Conservation (phyloP, 2,888 invertebrate genomes). For the Branchellion lobata region DNA sequence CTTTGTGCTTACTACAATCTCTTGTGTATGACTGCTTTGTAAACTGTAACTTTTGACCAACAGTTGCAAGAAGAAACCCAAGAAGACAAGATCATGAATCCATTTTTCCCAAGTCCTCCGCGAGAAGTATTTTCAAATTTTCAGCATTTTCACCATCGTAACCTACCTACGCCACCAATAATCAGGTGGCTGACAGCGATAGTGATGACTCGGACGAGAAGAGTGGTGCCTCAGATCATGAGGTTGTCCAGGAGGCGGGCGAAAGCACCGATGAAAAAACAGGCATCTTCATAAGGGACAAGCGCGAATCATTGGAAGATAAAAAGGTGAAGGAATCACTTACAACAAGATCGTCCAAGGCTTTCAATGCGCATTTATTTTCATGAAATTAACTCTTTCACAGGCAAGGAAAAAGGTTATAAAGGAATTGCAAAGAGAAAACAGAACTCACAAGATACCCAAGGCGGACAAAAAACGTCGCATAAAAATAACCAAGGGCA, state of each 20-base stretch:
- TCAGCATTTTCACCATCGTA: too few relatives aligned
- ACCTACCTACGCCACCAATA: background rate
- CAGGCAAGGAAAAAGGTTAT: slow-evolving; percentile 39
- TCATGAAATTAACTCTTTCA: background rate
- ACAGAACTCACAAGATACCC: slow-evolving; percentile 9
- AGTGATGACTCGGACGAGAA: background rate
- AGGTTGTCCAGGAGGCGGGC: background rate
- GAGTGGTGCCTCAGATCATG: background rate
- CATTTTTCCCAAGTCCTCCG: background rate
- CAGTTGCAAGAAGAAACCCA: slow-evolving; percentile 3
- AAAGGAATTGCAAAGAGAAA: slow-evolving; percentile 37
- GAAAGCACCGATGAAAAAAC: slow-evolving; percentile 8
- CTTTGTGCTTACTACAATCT: background rate
- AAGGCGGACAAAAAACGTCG: slow-evolving; percentile 34
- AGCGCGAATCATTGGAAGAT: slow-evolving; percentile 23
- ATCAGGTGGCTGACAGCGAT: background rate
- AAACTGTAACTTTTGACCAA: background rate
- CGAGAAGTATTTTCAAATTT: too few relatives aligned
- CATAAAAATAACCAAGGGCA: slow-evolving; percentile 27
- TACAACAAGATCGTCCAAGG: too few relatives aligned
- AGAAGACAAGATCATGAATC: background rate
- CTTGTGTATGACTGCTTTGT: background rate
- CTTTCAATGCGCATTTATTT: background rate
- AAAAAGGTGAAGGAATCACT: too few relatives aligned
- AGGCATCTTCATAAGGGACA: background rate